Percentiles rank a stretch among this genome's conserved stretches.
These are phyloP conservation scores for Drosophila setifemur DNA, from an alignment of 1,140 invertebrate species.

Conservation along the genomic window DNA sequence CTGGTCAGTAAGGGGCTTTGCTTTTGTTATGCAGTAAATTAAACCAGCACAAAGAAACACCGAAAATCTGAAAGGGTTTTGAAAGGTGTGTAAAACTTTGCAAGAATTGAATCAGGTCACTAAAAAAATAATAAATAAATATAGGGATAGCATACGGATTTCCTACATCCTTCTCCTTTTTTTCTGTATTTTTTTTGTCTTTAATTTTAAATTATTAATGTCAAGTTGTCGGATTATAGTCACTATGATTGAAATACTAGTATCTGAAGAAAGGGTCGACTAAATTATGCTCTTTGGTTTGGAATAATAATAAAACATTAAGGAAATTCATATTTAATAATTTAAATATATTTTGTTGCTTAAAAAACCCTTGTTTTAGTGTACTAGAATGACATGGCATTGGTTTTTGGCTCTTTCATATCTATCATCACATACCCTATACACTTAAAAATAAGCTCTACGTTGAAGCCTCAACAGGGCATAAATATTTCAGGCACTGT, in stretches of 20 bases:
- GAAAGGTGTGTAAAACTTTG: neutral
- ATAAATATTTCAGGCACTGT: constrained; percentile 67
- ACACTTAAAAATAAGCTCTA: constrained; percentile 16
- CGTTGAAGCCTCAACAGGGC: constrained; percentile 20
- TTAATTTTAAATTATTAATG: constrained; percentile 14
- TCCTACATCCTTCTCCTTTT: no score
- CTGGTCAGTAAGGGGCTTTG: constrained; percentile 36
- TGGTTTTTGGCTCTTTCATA: no score
- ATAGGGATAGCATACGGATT: no score
- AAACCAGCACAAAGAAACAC: constrained; percentile 17
- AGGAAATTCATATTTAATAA: neutral
- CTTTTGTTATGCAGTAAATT: constrained; percentile 34
- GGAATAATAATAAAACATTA: no score
- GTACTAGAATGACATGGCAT: no score
- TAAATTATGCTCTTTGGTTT: neutral
- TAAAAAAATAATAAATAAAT: neutral
- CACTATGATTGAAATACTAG: neutral
- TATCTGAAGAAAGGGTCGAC: neutral
- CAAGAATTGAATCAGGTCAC: constrained; percentile 10
- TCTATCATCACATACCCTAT: constrained; percentile 10
- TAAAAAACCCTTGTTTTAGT: neutral
- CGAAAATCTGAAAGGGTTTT: constrained; percentile 25
- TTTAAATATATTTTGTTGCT: neutral
- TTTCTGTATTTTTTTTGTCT: neutral
- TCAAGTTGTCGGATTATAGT: constrained; percentile 6